Percentiles rank a stretch among this genome's conserved stretches.
Conservation (phyloP, 2,888 invertebrate genomes). For the Protophormia terraenovae region DNA sequence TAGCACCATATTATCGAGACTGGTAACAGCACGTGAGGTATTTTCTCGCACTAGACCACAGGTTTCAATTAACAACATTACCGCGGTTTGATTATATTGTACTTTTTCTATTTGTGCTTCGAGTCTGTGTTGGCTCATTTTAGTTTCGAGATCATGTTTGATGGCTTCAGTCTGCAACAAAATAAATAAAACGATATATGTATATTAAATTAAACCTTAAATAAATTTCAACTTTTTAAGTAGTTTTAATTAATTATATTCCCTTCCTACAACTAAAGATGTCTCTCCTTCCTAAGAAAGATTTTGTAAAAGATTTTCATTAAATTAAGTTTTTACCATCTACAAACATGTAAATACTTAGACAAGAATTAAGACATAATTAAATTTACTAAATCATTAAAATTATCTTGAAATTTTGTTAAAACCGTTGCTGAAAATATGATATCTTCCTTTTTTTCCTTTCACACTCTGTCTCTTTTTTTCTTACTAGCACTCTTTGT, state of each 20-base stretch:
- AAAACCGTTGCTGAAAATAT: conserved; percentile 3
- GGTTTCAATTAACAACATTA: conserved; percentile 86
- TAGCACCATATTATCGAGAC: conserved; percentile 81
- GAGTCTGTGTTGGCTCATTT: conserved; percentile 86
- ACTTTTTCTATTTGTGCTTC: conserved; percentile 89
- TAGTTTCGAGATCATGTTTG: conserved; percentile 88
- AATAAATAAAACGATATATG: conserved; percentile 1
- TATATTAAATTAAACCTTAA: neutral
- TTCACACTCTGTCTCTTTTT: neutral
- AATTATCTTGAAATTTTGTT: conserved; percentile 29
- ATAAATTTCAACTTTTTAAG: neutral
- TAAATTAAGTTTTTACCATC: neutral
- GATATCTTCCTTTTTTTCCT: neutral
- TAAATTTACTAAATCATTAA: conserved; percentile 39
- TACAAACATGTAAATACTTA: neutral
- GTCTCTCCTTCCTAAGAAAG: too few species aligned
- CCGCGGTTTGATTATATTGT: conserved; percentile 89
- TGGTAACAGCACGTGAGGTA: conserved; percentile 86
- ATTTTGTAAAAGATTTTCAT: conserved; percentile 7
- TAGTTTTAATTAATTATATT: conserved; percentile 2
- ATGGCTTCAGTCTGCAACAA: conserved; percentile 87
- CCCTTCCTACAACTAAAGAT: too few species aligned
- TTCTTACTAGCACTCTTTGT: neutral
- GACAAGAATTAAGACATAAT: conserved; percentile 12
- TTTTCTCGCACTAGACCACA: conserved; percentile 87